phyloP scores from a whole-genome alignment of 2,113 vertebrate species.

The Microcebus tavaratra region DNA sequence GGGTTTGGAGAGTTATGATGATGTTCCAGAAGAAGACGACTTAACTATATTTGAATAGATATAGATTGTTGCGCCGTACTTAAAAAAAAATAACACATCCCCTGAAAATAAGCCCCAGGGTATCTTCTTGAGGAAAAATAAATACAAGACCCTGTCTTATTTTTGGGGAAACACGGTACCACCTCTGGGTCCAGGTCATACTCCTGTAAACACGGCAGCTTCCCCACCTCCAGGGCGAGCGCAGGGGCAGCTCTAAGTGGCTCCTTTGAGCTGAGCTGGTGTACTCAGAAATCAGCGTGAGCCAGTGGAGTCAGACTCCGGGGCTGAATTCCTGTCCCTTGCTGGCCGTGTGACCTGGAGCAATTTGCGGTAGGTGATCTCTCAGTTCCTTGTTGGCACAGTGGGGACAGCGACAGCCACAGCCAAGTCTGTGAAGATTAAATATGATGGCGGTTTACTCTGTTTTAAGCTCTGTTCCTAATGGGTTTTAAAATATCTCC shows the following conservation, averaged over 20 bases:
- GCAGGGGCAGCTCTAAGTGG: background rate
- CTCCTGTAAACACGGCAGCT: background rate
- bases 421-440: background rate
- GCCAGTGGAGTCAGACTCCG: background rate
- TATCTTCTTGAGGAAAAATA: no score
- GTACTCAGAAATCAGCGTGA: background rate
- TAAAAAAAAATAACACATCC: no score
- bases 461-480: background rate
- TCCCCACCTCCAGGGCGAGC: background rate
- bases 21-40: no score
- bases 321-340: background rate
- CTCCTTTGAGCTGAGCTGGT: background rate
- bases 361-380: background rate
- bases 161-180: no score
- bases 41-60: no score
- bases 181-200: background rate
- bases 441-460: background rate
- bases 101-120: no score
- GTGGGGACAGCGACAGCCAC: background rate
- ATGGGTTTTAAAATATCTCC: background rate
- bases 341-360: background rate
- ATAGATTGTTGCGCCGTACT: no score
- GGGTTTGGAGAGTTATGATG: no score
- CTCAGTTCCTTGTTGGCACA: background rate
- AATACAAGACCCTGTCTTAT: no score